These are phyloP conservation scores for Leptodirus hochenwartii DNA, from an alignment of 2,888 invertebrate species.

Conservation along the genomic window DNA sequence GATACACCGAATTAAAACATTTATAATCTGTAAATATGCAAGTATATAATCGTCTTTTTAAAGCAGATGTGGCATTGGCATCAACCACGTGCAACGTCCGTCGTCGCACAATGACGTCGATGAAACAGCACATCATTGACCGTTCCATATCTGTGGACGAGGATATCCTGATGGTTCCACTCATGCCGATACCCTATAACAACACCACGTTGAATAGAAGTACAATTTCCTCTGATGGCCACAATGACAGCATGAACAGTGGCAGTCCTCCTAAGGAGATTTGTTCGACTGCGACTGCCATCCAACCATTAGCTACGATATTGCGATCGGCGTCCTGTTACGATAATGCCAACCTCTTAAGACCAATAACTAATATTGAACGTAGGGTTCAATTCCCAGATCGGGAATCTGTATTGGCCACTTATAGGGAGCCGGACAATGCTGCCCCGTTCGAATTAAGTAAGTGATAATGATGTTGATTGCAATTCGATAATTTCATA, in stretches of 20 bases:
- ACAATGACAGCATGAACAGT: slow-evolving; percentile 2
- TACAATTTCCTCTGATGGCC: slow-evolving; percentile 3
- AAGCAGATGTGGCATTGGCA: background rate
- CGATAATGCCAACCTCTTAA: slow-evolving; percentile 8
- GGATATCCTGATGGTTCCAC: slow-evolving; percentile 12
- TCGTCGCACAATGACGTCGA: slow-evolving; percentile 2
- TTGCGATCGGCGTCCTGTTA: slow-evolving; percentile 10
- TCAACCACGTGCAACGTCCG: background rate
- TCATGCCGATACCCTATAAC: slow-evolving; percentile 11
- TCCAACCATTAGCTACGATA: slow-evolving; percentile 9
- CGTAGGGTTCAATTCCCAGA: slow-evolving; percentile 13
- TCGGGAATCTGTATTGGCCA: slow-evolving; percentile 10
- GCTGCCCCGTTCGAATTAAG: slow-evolving; percentile 8
- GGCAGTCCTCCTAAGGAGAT: too few relatives aligned
- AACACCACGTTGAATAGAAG: slow-evolving; percentile 4
- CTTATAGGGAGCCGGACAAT: slow-evolving; percentile 13
- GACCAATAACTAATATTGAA: too few relatives aligned
- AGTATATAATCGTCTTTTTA: background rate
- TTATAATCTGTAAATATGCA: background rate
- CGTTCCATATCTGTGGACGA: slow-evolving; percentile 14
- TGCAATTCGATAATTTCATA: too few relatives aligned
- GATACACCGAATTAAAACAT: slow-evolving; percentile 1
- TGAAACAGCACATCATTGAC: slow-evolving; percentile 11
- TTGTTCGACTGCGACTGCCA: too few relatives aligned
- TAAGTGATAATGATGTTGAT: slow-evolving; percentile 6